Conservation (phyloP, 1,140 invertebrate species). For the Macrobrachium nipponense region DNA sequence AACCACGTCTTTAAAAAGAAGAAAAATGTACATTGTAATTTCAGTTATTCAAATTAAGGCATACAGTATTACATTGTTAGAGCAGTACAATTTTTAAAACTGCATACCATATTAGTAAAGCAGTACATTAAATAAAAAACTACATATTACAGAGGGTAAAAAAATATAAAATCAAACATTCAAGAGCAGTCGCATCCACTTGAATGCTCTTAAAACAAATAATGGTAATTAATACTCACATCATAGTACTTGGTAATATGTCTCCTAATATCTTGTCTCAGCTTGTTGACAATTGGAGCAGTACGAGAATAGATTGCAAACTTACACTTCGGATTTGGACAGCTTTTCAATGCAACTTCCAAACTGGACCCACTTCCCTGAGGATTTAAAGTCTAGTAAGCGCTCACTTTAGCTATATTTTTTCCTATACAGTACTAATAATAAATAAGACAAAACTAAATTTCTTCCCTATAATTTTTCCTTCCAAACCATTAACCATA, state of each 20-base stretch:
- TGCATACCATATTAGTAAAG: neutral
- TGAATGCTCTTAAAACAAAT: neutral
- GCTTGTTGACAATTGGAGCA: conserved; percentile 78
- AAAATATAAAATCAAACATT: neutral
- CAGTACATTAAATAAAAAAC: conserved; percentile 23
- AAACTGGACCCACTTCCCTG: conserved; percentile 30
- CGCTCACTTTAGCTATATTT: neutral
- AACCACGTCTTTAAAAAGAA: conserved; percentile 74
- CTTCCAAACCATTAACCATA: too few relatives aligned
- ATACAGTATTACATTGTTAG: too few relatives aligned
- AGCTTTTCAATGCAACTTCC: conserved; percentile 33
- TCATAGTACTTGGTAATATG: conserved; percentile 82
- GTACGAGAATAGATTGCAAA: conserved; percentile 76
- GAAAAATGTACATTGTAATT: neutral
- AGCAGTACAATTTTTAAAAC: too few relatives aligned
- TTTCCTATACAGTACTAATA: too few relatives aligned
- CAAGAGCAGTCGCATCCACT: neutral
- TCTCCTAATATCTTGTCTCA: conserved; percentile 76
- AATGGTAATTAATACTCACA: conserved; percentile 66
- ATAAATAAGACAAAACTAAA: too few relatives aligned
- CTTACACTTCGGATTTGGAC: conserved; percentile 66
- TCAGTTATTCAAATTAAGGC: too few relatives aligned
- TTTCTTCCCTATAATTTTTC: too few relatives aligned
- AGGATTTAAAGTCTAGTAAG: neutral
- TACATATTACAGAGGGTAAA: neutral